Conservation (phyloP, 1,140 invertebrate genomes). For the Listronotus oregonensis region DNA sequence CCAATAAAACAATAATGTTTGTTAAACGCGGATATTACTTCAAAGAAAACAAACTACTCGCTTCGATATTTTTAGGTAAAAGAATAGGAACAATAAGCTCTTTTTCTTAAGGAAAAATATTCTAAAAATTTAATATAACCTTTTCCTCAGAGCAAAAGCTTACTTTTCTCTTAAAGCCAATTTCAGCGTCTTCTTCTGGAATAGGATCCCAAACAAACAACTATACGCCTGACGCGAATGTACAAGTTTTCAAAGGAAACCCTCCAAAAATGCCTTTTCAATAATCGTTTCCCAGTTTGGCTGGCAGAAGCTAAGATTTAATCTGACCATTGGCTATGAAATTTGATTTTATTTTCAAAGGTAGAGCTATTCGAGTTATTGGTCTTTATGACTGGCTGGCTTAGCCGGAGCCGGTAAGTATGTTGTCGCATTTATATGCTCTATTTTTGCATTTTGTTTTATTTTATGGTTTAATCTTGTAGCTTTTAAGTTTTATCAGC, state of each 20-base stretch:
- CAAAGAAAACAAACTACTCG: no score
- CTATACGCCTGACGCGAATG: constrained; percentile 28
- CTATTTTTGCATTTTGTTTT: no score
- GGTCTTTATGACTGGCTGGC: constrained; percentile 9
- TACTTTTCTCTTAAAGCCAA: constrained; percentile 11
- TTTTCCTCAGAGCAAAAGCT: neutral
- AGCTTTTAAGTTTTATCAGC: no score
- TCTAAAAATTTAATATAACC: constrained; percentile 17
- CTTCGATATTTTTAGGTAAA: no score
- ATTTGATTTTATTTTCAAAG: constrained; percentile 46
- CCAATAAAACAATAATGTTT: no score
- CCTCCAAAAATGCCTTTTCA: constrained; percentile 25
- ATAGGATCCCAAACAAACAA: constrained; percentile 26
- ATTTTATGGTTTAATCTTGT: no score
- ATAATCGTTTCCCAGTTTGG: constrained; percentile 30
- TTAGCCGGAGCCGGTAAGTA: no score
- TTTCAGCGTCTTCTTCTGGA: constrained; percentile 3
- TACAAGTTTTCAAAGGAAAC: constrained; percentile 31
- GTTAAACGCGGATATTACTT: no score
- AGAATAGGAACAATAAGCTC: no score
- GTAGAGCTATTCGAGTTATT: constrained; percentile 29
- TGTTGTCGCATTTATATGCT: no score
- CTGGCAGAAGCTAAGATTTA: constrained; percentile 37
- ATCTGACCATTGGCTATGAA: constrained; percentile 44
- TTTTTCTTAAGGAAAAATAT: no score